Evolutionary conservation across 2,797 vertebrate genomes (phyloP).

Genomic region (Oreonectes daqikongensis): DNA sequence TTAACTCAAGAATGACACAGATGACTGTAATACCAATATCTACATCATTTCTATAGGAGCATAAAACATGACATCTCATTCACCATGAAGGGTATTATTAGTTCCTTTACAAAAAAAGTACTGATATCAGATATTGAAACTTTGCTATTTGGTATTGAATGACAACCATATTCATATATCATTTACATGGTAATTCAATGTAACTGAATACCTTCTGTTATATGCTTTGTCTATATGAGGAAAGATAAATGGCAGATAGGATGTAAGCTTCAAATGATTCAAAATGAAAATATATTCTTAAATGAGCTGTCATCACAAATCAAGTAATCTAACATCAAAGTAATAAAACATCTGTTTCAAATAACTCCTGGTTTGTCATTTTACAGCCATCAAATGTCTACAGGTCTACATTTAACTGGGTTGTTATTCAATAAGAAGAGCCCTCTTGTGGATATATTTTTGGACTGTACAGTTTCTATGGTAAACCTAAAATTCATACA

Average conservation of each 20-base stretch:
- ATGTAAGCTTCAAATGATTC: no score
- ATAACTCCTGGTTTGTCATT: not conserved
- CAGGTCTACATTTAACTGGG: not conserved
- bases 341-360: not conserved
- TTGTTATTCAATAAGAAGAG: not conserved
- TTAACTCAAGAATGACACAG: not conserved
- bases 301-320: not conserved
- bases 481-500: not conserved
- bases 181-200: not conserved
- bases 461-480: not conserved
- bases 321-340: no score
- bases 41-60: no score
- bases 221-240: no score
- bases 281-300: not conserved
- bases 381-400: not conserved
- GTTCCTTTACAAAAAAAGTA: not conserved
- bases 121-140: not conserved
- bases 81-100: no score
- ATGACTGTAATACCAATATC: not conserved
- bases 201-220: not conserved
- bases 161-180: not conserved
- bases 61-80: no score
- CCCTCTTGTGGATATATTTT: constrained; percentile 35
- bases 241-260: no score
- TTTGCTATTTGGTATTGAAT: not conserved